Percentiles rank a stretch among this genome's conserved stretches.
Evolutionary conservation across 2,888 invertebrate genomes (phyloP).

Genomic region (Thyatira batis): DNA sequence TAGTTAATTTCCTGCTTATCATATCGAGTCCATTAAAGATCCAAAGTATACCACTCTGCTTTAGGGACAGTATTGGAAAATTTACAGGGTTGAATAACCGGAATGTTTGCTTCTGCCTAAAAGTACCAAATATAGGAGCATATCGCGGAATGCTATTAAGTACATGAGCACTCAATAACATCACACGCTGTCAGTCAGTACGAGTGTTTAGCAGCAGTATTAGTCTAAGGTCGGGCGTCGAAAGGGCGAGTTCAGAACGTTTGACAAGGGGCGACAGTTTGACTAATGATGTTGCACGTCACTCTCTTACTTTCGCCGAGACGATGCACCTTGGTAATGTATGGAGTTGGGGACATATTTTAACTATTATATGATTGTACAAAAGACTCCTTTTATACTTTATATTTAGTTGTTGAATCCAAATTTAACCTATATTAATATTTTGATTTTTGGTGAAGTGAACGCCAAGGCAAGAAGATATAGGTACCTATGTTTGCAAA

Average conservation of each 20-base stretch:
- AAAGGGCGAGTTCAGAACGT: slow-evolving; percentile 60
- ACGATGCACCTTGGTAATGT: slow-evolving; percentile 23
- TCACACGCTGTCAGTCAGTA: slow-evolving; percentile 57
- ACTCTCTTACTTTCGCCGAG: slow-evolving; percentile 59
- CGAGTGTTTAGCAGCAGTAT: slow-evolving; percentile 59
- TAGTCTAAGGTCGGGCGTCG: slow-evolving; percentile 56
- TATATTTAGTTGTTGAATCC: too few species aligned
- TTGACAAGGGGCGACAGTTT: slow-evolving; percentile 79
- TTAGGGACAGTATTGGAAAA: too few species aligned
- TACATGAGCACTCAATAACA: slow-evolving; percentile 60
- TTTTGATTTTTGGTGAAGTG: too few species aligned
- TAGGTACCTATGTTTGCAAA: too few species aligned
- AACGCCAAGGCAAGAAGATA: too few species aligned
- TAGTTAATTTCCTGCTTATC: too few species aligned
- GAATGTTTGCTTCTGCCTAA: not conserved
- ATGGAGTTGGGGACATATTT: slow-evolving; percentile 13
- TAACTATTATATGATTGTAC: not conserved
- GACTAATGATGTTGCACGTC: slow-evolving; percentile 72
- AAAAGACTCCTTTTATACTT: too few species aligned
- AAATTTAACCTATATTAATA: too few species aligned
- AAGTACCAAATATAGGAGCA: not conserved
- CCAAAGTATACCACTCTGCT: too few species aligned
- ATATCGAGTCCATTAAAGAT: too few species aligned
- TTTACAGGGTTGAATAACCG: too few species aligned
- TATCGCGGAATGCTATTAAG: slow-evolving; percentile 35